Evolutionary conservation across 1,140 invertebrate genomes (phyloP).

Genomic region (Formica selysi): DNA sequence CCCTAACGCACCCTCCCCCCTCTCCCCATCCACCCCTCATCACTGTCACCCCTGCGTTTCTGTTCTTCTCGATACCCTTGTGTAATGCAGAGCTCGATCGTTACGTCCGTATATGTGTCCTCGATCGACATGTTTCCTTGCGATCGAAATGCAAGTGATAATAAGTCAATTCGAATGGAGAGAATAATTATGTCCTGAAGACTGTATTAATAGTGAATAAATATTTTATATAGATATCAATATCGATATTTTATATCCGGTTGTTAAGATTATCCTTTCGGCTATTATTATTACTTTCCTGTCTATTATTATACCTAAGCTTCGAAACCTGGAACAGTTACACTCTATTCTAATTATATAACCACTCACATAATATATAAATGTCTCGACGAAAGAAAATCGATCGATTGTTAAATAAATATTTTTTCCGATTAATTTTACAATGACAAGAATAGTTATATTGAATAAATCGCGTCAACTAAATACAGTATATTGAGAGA

Average conservation of each 20-base stretch:
- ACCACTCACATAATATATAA: neutral
- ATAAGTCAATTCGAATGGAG: neutral
- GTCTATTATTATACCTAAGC: neutral
- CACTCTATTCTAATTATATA: neutral
- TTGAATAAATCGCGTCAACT: neutral
- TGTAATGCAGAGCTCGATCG: constrained; percentile 40
- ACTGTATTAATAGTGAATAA: neutral
- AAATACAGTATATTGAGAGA: neutral
- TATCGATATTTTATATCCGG: neutral
- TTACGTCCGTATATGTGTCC: constrained; percentile 16
- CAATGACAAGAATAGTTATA: neutral
- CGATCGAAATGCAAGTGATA: constrained; percentile 2
- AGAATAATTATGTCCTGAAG: neutral
- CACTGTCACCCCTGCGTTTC: neutral
- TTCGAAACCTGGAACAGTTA: constrained; percentile 14
- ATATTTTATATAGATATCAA: too few species aligned
- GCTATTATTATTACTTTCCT: constrained; percentile 37
- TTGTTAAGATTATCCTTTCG: neutral
- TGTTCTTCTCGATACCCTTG: constrained; percentile 20
- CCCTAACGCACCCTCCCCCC: neutral
- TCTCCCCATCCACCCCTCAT: neutral
- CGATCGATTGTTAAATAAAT: constrained; percentile 3
- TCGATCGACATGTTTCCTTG: constrained; percentile 5
- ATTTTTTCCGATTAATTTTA: neutral
- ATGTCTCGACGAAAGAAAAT: neutral